Base-by-base conservation (phyloP, 1,140 invertebrate species). In the Drosophila bifasciata region DNA sequence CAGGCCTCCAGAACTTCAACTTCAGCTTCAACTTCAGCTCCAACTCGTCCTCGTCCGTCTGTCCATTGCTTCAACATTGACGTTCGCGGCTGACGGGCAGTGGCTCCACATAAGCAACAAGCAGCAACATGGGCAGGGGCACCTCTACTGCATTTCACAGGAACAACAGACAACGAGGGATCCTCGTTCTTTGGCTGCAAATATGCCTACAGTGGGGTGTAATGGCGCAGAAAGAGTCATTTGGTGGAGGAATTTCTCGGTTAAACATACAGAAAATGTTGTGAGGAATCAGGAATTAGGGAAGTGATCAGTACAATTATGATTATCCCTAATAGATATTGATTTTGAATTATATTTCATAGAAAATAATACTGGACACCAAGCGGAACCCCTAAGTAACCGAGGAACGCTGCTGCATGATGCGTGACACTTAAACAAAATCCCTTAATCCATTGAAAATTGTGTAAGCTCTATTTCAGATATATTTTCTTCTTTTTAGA, bases 51-150 rank as follows among this genome's bases (percentile, higher is more conserved):
- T 62, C 66, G 41, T 59, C 73, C 62, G 57, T 75, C 55, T 61
- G 58, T 66, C 46, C 48, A 52, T 64, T 43, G 61, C 49, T 57
- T 40, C 61, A 77, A 64, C 44, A 36, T 80, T 86, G 81, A 88
- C 81, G 74, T 85, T 40, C 11, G 32, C 11, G 23, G 23, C 63
- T 83, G 79, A 83, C 64, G 81, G 79, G 68, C 81, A 73, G 62
- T 36, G 32, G 68, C 77, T 78, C 75, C 62, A 62, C 70, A 63
- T 61, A 64, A 59, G 56, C 58, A 84, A 49, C 70, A 58, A 72
- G 61, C 72, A 74, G 60, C 57, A 72, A 66, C 67, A 76, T 64
- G 60, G 45, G 28, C 28, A 52, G 48, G 25, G 56, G 48, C 69
- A 63, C 45, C 52, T 32, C 50, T 16, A 61, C 61, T 44, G 48